Percentiles rank a stretch among this genome's conserved stretches.
These are phyloP conservation scores for Miichthys miiuy DNA, from an alignment of 2,797 vertebrate genomes.

Conservation along the genomic window DNA sequence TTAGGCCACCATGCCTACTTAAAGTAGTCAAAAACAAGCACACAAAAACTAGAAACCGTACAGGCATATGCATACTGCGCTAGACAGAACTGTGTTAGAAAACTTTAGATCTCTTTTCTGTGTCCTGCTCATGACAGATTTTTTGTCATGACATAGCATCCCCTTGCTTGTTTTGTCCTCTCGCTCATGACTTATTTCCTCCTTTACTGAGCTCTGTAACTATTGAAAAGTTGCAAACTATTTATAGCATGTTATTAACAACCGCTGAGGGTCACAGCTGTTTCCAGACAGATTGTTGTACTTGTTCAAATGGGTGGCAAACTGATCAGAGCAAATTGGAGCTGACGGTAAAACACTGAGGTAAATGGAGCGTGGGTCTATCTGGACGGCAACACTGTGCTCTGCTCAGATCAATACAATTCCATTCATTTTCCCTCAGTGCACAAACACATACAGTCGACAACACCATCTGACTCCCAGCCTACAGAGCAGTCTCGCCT, in stretches of 20 bases:
- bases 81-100: not conserved
- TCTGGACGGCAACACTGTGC: constrained; percentile 35
- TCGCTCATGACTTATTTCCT: constrained; percentile 6
- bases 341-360: constrained; percentile 42
- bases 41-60: not conserved
- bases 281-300: constrained; percentile 54
- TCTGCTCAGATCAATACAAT: constrained; percentile 60
- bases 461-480: constrained; percentile 59
- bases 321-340: constrained; percentile 41
- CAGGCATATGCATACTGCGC: not conserved
- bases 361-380: constrained; percentile 55
- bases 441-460: constrained; percentile 43
- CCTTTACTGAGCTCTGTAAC: constrained; percentile 24
- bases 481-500: constrained; percentile 52
- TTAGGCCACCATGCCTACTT: constrained; percentile 30
- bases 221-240: constrained; percentile 43
- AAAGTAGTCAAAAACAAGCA: not conserved
- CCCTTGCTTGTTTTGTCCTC: constrained; percentile 1
- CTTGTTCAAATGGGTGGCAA: constrained; percentile 23
- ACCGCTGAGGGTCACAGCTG: constrained; percentile 31
- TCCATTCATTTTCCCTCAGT: constrained; percentile 49
- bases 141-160: not conserved
- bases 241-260: constrained; percentile 42
- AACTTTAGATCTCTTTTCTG: not conserved
- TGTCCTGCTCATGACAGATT: constrained; percentile 1